A percentile compares a stretch with the other conserved stretches of the same genome.
Evolutionary conservation across 2,888 invertebrate species (phyloP).

Genomic region (Venusia cambrica): DNA sequence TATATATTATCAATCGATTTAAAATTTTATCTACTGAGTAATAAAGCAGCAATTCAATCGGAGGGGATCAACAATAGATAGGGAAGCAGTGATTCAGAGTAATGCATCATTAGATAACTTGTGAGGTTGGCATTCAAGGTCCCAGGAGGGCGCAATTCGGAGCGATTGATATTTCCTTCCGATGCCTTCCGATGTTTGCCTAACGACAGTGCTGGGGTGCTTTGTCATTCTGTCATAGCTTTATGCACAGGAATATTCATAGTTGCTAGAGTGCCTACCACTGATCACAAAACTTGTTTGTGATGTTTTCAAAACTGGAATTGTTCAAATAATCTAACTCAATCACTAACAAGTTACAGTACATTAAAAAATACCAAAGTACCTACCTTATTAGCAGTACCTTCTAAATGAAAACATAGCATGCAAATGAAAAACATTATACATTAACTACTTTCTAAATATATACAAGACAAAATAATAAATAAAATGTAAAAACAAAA

Average conservation of each 20-base stretch:
- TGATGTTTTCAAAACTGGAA: no score
- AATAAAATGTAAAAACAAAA: no score
- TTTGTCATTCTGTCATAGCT: slow-evolving; percentile 24
- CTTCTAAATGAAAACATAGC: no score
- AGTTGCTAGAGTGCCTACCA: no score
- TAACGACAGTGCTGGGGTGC: slow-evolving; percentile 35
- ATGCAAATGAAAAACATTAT: no score
- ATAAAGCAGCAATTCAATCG: slow-evolving; percentile 23
- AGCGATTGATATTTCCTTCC: slow-evolving; percentile 58
- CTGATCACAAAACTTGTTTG: no score
- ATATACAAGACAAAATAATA: no score
- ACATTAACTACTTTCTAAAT: no score
- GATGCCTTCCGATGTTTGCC: slow-evolving; percentile 39
- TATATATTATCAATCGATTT: slow-evolving; percentile 17
- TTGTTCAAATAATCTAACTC: no score
- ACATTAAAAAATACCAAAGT: no score
- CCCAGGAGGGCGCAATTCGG: slow-evolving; percentile 47
- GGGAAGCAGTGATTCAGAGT: slow-evolving; percentile 48
- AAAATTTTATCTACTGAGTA: not conserved
- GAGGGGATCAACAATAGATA: slow-evolving; percentile 34
- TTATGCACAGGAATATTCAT: slow-evolving; percentile 12
- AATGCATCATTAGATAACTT: slow-evolving; percentile 54
- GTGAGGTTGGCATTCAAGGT: slow-evolving; percentile 61
- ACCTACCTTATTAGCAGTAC: no score
- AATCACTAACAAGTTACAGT: no score